Percentiles rank a stretch among this genome's conserved stretches.
phyloP scores from a whole-genome alignment of 2,113 vertebrate species.

The Equus quagga region DNA sequence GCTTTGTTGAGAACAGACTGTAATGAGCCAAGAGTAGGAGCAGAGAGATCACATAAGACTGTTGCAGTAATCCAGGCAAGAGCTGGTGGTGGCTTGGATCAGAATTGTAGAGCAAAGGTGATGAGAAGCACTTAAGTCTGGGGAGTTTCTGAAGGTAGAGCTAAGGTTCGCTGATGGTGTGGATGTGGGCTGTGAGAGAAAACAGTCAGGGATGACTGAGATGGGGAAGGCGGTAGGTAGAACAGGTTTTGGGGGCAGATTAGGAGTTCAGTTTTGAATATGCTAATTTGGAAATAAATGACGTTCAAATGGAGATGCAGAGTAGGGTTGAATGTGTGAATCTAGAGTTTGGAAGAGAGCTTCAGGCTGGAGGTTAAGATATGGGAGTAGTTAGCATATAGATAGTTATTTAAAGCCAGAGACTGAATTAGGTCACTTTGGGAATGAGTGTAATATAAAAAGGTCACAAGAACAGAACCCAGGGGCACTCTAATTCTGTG shows the following conservation, averaged over 20 bases:
- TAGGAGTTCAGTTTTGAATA: not conserved
- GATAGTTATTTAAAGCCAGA: not conserved
- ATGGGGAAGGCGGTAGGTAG: not conserved
- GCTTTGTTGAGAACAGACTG: not conserved
- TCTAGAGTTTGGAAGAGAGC: not conserved
- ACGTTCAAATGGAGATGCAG: not conserved
- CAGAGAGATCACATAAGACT: not conserved
- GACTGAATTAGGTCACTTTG: not conserved
- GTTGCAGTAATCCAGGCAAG: not conserved
- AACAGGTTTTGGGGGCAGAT: not conserved
- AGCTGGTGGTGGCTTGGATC: not conserved
- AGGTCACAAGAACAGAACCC: not conserved
- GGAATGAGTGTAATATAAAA: not conserved
- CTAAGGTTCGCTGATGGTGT: not conserved
- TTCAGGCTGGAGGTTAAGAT: not conserved
- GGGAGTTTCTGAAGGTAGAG: not conserved
- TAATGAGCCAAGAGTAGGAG: not conserved
- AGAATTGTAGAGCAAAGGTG: not conserved
- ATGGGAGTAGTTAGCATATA: not conserved
- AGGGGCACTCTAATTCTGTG: not conserved
- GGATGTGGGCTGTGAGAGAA: not conserved
- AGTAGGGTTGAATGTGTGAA: not conserved
- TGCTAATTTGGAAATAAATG: not conserved
- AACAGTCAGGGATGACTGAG: not conserved
- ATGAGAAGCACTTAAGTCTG: not conserved